Evolutionary conservation across 2,888 invertebrate species (phyloP), one percentile per base, ranked within the genome.

Genomic region (Callimorpha dominula): DNA sequence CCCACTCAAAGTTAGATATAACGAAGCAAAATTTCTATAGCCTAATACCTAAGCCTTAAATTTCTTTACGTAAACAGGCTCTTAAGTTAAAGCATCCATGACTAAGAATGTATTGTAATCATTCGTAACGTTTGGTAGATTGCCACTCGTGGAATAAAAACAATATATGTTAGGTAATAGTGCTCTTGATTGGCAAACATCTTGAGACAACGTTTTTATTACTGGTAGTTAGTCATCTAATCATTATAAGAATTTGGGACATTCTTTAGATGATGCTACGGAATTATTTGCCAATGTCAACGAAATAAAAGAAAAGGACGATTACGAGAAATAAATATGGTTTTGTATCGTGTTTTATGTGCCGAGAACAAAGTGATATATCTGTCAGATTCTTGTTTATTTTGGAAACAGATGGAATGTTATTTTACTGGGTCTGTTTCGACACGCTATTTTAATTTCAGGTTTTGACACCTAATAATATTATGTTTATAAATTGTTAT

Each of bases 161-260:
- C 15, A 50, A 50, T 15, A 6, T 50, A 14, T 3, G 8, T 50
- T 12, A 15, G 12, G 20, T 31, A 60, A 60, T 31, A 31, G 8
- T 65, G n/a, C n/a, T 57, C 15, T 46, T 31, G 14, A 20, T 66
- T 60, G 12, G 42, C 11, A 40, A 17, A n/a, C 0, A n/a, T 9
- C 46, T 60, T 43, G 40, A 11, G 4, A 52, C 40, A 62, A 11
- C 9, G 40, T 43, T 54, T 67, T 67, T 72, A 54, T 64, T 46
- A 8, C 67, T 14, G 40, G 52, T 49, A 14, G 43, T 65, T 70
- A 65, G 57, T 70, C 70, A 65, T 70, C 57, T 12, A n/a, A 68
- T 72, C 50, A 46, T 72, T 46, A 43, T 31, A 7, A 40, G 54
- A 67, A 64, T 63, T 50, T 31, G 43, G 17, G 46, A 11, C 20